Conservation (phyloP, 2,113 vertebrate genomes). For the Hylia prasina region DNA sequence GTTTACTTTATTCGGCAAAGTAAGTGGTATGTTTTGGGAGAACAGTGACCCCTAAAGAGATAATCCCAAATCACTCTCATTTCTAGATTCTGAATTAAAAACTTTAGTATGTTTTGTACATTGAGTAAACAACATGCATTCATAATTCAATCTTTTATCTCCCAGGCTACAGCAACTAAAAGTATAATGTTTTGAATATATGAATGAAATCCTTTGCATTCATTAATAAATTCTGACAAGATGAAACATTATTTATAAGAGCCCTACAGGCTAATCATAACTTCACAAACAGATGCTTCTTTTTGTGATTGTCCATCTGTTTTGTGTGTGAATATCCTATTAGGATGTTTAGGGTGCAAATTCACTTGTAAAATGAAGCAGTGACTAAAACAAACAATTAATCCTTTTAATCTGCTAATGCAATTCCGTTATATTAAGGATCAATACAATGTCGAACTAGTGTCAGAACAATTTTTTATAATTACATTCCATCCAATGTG, state of each 20-base stretch:
- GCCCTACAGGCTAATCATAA: background rate
- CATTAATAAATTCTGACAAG: background rate
- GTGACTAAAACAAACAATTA: background rate
- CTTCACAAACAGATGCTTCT: background rate
- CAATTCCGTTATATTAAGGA: background rate
- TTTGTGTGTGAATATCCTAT: background rate
- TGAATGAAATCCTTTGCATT: background rate
- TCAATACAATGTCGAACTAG: background rate
- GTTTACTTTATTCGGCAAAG: background rate
- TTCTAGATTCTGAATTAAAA: background rate
- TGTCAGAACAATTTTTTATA: background rate
- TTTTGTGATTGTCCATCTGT: background rate
- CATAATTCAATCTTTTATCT: background rate
- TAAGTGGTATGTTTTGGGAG: accelerated
- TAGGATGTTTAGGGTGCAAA: background rate
- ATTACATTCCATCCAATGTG: background rate
- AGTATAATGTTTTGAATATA: background rate
- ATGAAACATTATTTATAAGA: background rate
- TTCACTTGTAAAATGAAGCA: background rate
- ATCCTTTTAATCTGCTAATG: background rate
- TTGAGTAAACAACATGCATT: background rate
- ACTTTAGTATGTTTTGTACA: background rate
- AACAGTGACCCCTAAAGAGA: background rate
- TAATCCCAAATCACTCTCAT: background rate
- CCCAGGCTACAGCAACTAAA: background rate